These are phyloP conservation scores for Tetheella fluctuosa DNA, from an alignment of 2,888 invertebrate genomes.

Conservation along the genomic window DNA sequence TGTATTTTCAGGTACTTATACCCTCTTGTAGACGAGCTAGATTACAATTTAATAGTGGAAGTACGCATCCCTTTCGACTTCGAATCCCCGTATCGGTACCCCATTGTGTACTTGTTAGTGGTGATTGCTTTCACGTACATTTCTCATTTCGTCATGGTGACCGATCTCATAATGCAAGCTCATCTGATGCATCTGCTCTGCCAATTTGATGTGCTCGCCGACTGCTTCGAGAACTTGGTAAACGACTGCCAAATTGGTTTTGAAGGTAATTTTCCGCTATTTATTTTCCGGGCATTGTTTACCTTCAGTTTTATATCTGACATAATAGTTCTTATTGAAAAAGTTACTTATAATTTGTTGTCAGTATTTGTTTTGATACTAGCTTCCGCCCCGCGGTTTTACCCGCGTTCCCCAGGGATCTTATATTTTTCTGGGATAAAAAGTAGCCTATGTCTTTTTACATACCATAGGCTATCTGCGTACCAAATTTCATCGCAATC, in stretches of 20 bases:
- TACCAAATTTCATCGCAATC: too few relatives aligned
- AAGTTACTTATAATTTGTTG: too few relatives aligned
- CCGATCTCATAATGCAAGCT: conserved; percentile 64
- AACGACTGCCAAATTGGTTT: conserved; percentile 49
- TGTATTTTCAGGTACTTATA: conserved; percentile 56
- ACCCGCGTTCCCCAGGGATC: too few relatives aligned
- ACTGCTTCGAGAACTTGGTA: conserved; percentile 65
- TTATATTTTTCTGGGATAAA: too few relatives aligned
- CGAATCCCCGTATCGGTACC: conserved; percentile 45
- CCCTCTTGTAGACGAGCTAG: conserved; percentile 65
- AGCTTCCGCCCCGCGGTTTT: too few relatives aligned
- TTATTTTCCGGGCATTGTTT: too few relatives aligned
- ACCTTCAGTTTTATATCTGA: too few relatives aligned
- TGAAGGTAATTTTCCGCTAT: conserved; percentile 36
- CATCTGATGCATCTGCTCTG: conserved; percentile 68
- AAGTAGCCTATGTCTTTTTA: too few relatives aligned
- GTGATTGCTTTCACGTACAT: conserved; percentile 54
- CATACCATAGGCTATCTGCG: too few relatives aligned
- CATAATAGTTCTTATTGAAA: too few relatives aligned
- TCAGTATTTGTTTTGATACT: too few relatives aligned
- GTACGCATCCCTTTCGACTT: conserved; percentile 59
- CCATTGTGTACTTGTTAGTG: conserved; percentile 48
- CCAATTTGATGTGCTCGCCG: conserved; percentile 60
- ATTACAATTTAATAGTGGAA: conserved; percentile 64
- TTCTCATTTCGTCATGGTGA: conserved; percentile 67